Base-by-base conservation (phyloP, 2,113 vertebrate genomes). In the Corythaixoides concolor region DNA sequence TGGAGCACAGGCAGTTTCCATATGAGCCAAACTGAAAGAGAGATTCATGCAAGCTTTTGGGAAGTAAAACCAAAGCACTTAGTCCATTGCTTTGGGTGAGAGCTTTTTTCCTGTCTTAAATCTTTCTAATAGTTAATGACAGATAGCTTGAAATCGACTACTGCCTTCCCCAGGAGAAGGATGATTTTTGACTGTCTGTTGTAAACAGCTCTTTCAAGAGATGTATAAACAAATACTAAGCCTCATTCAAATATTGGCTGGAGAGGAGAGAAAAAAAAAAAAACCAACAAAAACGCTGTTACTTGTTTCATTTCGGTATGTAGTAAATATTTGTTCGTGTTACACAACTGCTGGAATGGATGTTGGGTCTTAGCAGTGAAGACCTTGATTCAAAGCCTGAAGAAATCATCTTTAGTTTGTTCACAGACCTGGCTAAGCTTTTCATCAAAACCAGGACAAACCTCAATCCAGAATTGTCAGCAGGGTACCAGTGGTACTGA, bases 281-380 rank as follows among this genome's bases (percentile, higher is more conserved):
- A 56, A 32, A n/a, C n/a, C n/a, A n/a, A n/a, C n/a, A n/a, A 60
- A 39, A 24, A 17, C 12, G 2, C 4, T 0, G 0, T 80, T 74
- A 24, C 9, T 85, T 53, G 23, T 63, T 94, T 91, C 20, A 22
- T 92, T 93, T 81, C 58, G 27, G 4, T 84, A 30, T 56, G 10
- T 64, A 80, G 74, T 92, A 92, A 91, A 69, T 78, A 73, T 43
- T 95, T 85, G 56, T 75, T 85, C 58, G 50, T 26, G 50, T 83
- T 85, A 62, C 41, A 88, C 49, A 58, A 3, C 49, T 69, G 33
- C 67, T 97, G 58, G 45, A 82, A 76, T 4, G 18, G 26, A 23
- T 43, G 18, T 24, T 94, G 58, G 15, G 52, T 76, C 58, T 83
- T 83, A 60, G 60, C 74, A 88, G 24, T 41, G 37, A 75, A 49